Evolutionary conservation across 2,888 invertebrate species (phyloP), one percentile per base, ranked within the genome.

Genomic region (Asteroscopus sphinx): DNA sequence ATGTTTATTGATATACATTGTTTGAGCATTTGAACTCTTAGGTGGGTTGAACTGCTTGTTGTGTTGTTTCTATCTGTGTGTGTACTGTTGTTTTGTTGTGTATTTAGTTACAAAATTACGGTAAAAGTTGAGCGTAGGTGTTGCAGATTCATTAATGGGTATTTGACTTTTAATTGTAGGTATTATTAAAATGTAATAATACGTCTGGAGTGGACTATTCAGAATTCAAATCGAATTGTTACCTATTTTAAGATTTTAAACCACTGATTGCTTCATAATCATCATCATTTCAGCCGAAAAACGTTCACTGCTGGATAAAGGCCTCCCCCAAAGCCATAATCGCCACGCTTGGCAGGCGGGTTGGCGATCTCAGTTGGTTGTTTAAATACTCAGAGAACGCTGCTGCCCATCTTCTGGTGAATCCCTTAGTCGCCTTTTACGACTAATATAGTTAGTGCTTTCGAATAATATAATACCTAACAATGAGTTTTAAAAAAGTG

Each of bases 1-100:
- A 42, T 25, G 21, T 40, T 30, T 48, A 51, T 57, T 42, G 28
- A 32, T 36, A 25, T 37, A 26, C 13, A 32, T 64, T 63, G 46
- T 58, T 63, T 52, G 51, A 48, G 9, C 4, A 30, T 39, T 63
- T 64, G 64, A 64, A 58, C 64, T 63, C 32, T n/a, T 47, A 28
- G n/a, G 16, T 30, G 35, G 41, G 11, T 58, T 64, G 46, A 56
- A 40, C 36, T 40, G 39, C 35, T 47, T 39, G 39, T 49, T 59
- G 15, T 47, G 26, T 30, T 33, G 9, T 47, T 11, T 28, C 11
- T 48, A 9, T 60, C n/a, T 26, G 30, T 55, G 16, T 30, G 54
- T 13, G 33, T 60, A 6, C 4, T 28, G 28, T 25, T 45, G 35
- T 32, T 42, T 33, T 28, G 28, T 28, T 25, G 6, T 25, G 25